Evolutionary conservation across 2,888 invertebrate species (phyloP).

Genomic region (Eilema caniola): DNA sequence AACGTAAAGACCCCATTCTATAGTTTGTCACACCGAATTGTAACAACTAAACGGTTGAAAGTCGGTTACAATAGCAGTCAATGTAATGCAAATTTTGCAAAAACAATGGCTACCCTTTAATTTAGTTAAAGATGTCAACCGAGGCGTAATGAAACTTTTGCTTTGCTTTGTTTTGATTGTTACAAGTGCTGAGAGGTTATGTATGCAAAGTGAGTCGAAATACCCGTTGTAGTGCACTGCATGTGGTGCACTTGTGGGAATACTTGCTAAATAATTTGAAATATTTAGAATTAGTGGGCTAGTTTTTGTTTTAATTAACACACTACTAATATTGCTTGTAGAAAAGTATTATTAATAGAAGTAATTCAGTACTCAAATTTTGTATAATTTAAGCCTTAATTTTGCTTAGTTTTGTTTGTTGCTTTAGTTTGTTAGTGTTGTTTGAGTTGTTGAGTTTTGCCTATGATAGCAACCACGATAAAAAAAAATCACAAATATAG

Average conservation of each 20-base stretch:
- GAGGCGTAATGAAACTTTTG: constrained; percentile 68
- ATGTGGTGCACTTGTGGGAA: constrained; percentile 60
- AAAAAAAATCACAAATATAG: no score
- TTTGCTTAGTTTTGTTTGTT: no score
- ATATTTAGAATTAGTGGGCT: constrained; percentile 11
- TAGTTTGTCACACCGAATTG: constrained; percentile 28
- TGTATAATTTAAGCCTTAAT: no score
- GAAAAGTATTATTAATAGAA: no score
- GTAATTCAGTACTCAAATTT: no score
- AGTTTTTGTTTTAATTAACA: background rate
- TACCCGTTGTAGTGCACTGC: constrained; percentile 59
- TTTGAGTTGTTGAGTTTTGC: background rate
- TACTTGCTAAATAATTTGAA: constrained; percentile 50
- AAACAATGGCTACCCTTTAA: constrained; percentile 67
- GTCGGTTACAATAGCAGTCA: constrained; percentile 41
- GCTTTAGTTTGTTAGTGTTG: no score
- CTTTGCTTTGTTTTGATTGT: constrained; percentile 75
- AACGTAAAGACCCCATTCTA: background rate
- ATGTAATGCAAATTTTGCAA: constrained; percentile 57
- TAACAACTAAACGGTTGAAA: constrained; percentile 37
- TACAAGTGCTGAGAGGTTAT: constrained; percentile 65
- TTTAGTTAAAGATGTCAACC: constrained; percentile 65
- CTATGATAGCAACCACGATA: background rate
- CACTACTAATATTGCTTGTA: background rate
- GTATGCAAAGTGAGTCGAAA: constrained; percentile 65